Conservation (phyloP, 2,113 vertebrate species). For the Ptilorrhoa leucosticta region DNA sequence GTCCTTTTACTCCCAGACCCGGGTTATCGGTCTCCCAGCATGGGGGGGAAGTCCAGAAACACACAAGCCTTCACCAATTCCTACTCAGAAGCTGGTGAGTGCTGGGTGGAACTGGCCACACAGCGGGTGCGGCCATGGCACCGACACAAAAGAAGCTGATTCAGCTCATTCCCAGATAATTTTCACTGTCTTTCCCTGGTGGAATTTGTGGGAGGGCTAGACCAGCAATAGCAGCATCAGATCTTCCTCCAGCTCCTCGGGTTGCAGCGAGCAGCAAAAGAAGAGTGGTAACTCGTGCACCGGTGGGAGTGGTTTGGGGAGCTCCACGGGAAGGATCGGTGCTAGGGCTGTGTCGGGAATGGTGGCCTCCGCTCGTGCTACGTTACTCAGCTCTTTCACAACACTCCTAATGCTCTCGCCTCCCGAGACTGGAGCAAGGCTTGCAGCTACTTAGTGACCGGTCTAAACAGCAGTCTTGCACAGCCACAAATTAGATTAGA, state of each 20-base stretch:
- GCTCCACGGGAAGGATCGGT: not conserved
- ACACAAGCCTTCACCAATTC: not conserved
- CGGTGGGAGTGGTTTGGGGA: constrained; percentile 6
- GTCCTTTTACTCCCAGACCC: not conserved
- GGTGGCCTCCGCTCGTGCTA: not conserved
- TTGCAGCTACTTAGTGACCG: not conserved
- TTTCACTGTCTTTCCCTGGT: constrained; percentile 52
- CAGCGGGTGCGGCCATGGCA: not conserved
- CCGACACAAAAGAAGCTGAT: constrained; percentile 26
- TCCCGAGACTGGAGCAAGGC: not conserved
- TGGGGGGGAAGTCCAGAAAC: not conserved
- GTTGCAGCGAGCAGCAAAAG: not conserved
- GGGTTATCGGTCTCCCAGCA: not conserved
- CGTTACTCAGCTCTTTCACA: constrained; percentile 43
- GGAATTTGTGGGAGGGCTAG: constrained; percentile 44
- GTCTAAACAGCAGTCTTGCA: not conserved
- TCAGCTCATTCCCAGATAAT: constrained; percentile 61
- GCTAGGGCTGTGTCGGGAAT: not conserved
- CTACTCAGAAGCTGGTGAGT: constrained; percentile 2
- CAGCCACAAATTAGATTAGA: not conserved
- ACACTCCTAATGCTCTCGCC: not conserved
- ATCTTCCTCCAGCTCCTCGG: not conserved
- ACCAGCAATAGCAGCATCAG: not conserved
- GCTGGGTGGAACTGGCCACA: constrained; percentile 41
- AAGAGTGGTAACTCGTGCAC: not conserved